A percentile compares a stretch with the other conserved stretches of the same genome.
These are phyloP conservation scores for Agriotes lineatus DNA, from an alignment of 2,888 invertebrate species.

Conservation along the genomic window DNA sequence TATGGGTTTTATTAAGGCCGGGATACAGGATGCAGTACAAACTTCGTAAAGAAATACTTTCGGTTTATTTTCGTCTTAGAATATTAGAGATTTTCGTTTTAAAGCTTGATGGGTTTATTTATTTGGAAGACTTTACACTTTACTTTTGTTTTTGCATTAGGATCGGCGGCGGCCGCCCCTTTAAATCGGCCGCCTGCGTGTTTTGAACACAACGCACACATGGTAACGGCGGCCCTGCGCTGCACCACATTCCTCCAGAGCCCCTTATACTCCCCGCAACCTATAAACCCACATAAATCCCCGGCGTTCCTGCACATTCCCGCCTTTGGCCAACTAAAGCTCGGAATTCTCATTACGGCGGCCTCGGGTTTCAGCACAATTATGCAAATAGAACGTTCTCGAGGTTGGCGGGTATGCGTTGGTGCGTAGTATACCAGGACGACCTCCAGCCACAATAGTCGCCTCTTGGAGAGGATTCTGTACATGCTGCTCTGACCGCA, in stretches of 20 bases:
- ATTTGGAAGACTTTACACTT: too few species aligned
- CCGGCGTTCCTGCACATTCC: constrained; percentile 7
- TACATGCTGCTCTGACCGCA: constrained; percentile 22
- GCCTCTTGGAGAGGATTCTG: background rate
- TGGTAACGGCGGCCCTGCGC: constrained; percentile 9
- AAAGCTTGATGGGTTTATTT: too few species aligned
- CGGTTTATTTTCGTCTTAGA: too few species aligned
- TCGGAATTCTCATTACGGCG: constrained; percentile 17
- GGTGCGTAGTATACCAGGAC: constrained; percentile 9
- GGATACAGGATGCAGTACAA: too few species aligned
- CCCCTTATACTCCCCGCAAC: constrained; percentile 10
- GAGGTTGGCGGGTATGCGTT: constrained; percentile 3
- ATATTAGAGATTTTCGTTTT: too few species aligned
- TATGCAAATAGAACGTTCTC: constrained; percentile 8
- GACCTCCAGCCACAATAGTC: constrained; percentile 25
- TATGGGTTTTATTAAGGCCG: too few species aligned
- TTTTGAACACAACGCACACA: too few species aligned
- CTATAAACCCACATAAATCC: constrained; percentile 25
- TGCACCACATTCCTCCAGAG: constrained; percentile 22
- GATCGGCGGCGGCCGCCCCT: too few species aligned
- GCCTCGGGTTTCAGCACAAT: constrained; percentile 1
- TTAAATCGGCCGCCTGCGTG: too few species aligned
- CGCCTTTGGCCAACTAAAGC: background rate
- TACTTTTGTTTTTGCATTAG: too few species aligned
- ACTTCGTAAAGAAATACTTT: too few species aligned